Base-by-base conservation (phyloP, 2,888 invertebrate species). In the Tipula confusa region DNA sequence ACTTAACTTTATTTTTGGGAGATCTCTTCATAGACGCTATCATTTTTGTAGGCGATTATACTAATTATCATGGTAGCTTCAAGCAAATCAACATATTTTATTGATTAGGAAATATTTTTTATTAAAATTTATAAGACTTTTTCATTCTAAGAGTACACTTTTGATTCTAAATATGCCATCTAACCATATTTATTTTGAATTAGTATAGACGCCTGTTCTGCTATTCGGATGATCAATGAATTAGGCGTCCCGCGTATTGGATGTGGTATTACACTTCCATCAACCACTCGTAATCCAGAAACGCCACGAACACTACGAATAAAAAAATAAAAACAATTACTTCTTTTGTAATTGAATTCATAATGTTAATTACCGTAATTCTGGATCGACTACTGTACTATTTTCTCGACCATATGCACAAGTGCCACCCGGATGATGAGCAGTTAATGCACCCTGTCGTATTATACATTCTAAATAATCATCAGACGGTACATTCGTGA, bases 371-470 rank as follows among this genome's bases (percentile, higher is more conserved):
- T 86, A 94, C 94, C 92, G 91, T 5, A 95, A 88, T 79, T 92
- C 87, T 1, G 92, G 89, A 86, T 96, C 94, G 0, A 96, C 94
- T 0, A 96, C 96, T 1, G 92, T 90, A 36, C 88, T 89, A 24
- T 86, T 86, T 1, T 85, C 84, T 9, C 85, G 86, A 1, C 95
- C 96, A 88, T 95, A 95, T 38, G 93, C 92, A 87, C 95, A 95
- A 0, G 94, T 95, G 11, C 96, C 96, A 0, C 93, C 94, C 0
- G 93, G 94, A 88, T 97, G 97, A 88, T 97, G 95, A 0, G 95
- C 94, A 0, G 94, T 92, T 29, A 94, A 90, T 0, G 92, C 93
- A 7, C 92, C 91, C 38, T 92, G 92, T 84, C 93, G 90, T 84
- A 94, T 89, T 15, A 93, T 87, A 86, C 95, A 95, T 85, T 93